Percentiles rank a stretch among this genome's conserved stretches.
phyloP scores from a whole-genome alignment of 2,888 invertebrate species.

The Smittia sp. region DNA sequence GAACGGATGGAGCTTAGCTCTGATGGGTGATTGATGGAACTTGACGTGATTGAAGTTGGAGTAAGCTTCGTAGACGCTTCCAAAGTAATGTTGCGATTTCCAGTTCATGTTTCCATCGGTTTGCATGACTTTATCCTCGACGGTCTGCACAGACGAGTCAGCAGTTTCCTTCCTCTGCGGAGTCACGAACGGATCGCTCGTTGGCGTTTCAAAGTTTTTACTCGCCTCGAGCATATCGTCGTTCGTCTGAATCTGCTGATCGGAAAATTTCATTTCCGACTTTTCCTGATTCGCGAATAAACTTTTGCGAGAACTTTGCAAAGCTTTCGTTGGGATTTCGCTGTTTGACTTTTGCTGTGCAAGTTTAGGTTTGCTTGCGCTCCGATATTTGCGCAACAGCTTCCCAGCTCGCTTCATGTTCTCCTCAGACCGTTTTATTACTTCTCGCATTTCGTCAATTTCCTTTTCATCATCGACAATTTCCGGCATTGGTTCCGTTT shows the following conservation, averaged over 20 bases:
- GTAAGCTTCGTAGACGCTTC: constrained; percentile 6
- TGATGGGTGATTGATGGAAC: background rate
- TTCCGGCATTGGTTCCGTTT: background rate
- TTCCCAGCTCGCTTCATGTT: background rate
- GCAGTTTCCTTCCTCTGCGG: background rate
- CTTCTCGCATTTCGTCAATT: background rate
- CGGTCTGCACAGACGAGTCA: background rate
- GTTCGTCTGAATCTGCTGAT: too few relatives aligned
- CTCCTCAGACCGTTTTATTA: constrained; percentile 12
- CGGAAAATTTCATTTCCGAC: too few relatives aligned
- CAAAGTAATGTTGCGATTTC: constrained; percentile 10
- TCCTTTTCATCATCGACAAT: background rate
- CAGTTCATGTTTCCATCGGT: background rate
- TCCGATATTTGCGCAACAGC: background rate
- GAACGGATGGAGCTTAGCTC: background rate
- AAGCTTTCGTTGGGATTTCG: too few relatives aligned
- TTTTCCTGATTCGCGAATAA: too few relatives aligned
- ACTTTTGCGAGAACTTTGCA: too few relatives aligned
- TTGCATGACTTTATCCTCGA: constrained; percentile 2
- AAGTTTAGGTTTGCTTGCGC: too few relatives aligned
- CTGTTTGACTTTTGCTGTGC: background rate
- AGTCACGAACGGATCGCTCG: too few relatives aligned
- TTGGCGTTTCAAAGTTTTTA: too few relatives aligned
- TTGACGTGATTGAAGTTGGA: constrained; percentile 4
- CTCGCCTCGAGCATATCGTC: too few relatives aligned